These are phyloP conservation scores for Eulemur macaco DNA, from an alignment of 2,113 vertebrate genomes.

Conservation along the genomic window DNA sequence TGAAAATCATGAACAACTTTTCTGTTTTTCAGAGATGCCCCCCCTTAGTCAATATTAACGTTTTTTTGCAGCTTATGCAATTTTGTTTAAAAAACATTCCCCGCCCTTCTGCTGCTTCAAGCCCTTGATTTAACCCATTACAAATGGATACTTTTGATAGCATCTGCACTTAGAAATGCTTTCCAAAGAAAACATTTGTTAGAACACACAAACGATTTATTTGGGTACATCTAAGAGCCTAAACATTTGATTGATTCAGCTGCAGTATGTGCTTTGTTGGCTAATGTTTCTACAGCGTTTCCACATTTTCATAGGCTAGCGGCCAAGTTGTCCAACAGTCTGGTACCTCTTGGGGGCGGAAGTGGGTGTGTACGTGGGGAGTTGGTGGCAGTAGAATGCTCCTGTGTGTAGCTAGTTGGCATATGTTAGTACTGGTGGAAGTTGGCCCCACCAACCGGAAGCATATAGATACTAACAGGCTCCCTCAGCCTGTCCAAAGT, in stretches of 20 bases:
- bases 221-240: slow-evolving; percentile 63
- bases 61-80: slow-evolving; percentile 23
- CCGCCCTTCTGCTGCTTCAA: neutral
- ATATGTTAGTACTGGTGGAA: neutral
- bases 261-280: slow-evolving; percentile 63
- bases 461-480: neutral
- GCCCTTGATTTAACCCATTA: slow-evolving; percentile 65
- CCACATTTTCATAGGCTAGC: slow-evolving; percentile 60
- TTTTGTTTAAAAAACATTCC: slow-evolving; percentile 51
- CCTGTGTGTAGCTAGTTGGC: neutral
- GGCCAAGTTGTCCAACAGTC: slow-evolving; percentile 43
- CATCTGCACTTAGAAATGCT: slow-evolving; percentile 60
- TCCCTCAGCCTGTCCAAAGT: neutral
- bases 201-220: slow-evolving; percentile 66
- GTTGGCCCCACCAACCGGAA: neutral
- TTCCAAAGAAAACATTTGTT: slow-evolving; percentile 77
- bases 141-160: slow-evolving; percentile 65
- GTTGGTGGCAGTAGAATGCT: neutral
- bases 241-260: slow-evolving; percentile 65
- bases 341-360: slow-evolving; percentile 47
- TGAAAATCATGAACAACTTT: slow-evolving; percentile 43
- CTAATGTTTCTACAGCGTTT: slow-evolving; percentile 61
- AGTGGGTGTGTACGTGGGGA: neutral
- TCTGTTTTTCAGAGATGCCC: slow-evolving; percentile 34
- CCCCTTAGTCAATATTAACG: neutral